phyloP scores from a whole-genome alignment of 2,888 invertebrate genomes.

The Agrochola litura region DNA sequence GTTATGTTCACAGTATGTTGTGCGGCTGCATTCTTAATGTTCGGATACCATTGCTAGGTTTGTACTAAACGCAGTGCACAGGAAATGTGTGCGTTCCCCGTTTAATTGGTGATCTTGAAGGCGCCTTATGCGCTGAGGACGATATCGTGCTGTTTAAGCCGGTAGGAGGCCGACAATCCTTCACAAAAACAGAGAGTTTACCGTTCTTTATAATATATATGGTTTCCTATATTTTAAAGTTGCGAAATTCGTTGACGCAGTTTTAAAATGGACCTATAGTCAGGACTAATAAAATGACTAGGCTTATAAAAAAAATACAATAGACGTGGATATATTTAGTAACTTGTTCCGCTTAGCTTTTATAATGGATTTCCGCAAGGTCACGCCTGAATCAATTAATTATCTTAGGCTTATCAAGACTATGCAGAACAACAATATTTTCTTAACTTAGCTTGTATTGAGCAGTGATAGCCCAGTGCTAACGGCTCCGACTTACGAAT shows the following conservation, averaged over 20 bases:
- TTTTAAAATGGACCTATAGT: background rate
- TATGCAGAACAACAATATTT: background rate
- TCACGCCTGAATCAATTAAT: too few species aligned
- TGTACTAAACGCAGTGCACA: background rate
- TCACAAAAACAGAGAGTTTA: background rate
- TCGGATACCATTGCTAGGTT: conserved; percentile 38
- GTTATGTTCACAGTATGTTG: conserved; percentile 26
- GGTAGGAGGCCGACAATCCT: background rate
- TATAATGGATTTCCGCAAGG: too few species aligned
- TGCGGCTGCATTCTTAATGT: conserved; percentile 29
- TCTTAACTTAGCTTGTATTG: background rate
- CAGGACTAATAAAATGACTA: background rate
- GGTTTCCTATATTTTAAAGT: background rate
- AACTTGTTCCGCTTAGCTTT: too few species aligned
- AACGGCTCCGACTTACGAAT: too few species aligned
- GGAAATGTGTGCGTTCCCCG: conserved; percentile 9
- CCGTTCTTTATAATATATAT: background rate
- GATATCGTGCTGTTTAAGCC: background rate
- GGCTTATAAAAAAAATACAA: too few species aligned
- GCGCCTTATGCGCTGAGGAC: background rate
- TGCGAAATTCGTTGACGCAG: background rate
- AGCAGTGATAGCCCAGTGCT: too few species aligned
- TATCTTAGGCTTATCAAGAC: background rate
- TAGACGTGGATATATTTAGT: too few species aligned
- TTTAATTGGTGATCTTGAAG: background rate